Evolutionary conservation across 1,140 invertebrate species (phyloP).

Genomic region (Cataglyphis hispanica): DNA sequence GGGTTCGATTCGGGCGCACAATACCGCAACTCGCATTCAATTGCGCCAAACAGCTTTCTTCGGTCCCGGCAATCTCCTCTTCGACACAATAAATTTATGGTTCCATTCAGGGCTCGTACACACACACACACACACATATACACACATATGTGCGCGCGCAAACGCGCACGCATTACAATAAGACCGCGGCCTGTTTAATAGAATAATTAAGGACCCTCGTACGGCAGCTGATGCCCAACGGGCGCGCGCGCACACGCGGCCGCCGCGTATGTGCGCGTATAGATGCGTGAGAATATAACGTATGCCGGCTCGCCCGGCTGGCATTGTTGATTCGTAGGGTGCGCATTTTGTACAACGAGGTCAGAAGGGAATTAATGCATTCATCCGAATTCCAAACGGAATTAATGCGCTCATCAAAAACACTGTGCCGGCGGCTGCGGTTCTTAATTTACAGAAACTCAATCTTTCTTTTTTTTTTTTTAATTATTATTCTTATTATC

Average conservation of each 20-base stretch:
- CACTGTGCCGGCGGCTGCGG: conserved; percentile 17
- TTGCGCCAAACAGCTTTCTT: conserved; percentile 71
- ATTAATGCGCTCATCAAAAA: conserved; percentile 67
- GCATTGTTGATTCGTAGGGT: conserved; percentile 73
- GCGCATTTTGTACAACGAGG: conserved; percentile 66
- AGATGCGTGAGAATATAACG: conserved; percentile 65
- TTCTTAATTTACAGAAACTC: conserved; percentile 34
- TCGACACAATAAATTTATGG: conserved; percentile 79
- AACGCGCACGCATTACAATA: conserved; percentile 80
- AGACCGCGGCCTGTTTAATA: conserved; percentile 85
- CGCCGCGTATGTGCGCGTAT: not conserved
- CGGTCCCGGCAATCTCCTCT: conserved; percentile 69
- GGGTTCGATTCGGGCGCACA: conserved; percentile 70
- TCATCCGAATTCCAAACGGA: conserved; percentile 68
- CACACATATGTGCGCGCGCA: conserved; percentile 26
- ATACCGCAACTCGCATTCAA: conserved; percentile 76
- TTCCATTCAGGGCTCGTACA: conserved; percentile 68
- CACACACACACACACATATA: conserved; percentile 3
- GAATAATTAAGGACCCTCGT: conserved; percentile 86
- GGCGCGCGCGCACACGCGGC: conserved; percentile 43
- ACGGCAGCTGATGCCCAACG: conserved; percentile 83
- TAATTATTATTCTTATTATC: not conserved
- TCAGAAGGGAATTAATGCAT: conserved; percentile 71
- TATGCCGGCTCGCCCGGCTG: conserved; percentile 22
- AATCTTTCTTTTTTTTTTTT: not conserved